Percentiles rank a stretch among this genome's conserved stretches.
phyloP scores from a whole-genome alignment of 2,797 vertebrate genomes.

The Sylvia borin region DNA sequence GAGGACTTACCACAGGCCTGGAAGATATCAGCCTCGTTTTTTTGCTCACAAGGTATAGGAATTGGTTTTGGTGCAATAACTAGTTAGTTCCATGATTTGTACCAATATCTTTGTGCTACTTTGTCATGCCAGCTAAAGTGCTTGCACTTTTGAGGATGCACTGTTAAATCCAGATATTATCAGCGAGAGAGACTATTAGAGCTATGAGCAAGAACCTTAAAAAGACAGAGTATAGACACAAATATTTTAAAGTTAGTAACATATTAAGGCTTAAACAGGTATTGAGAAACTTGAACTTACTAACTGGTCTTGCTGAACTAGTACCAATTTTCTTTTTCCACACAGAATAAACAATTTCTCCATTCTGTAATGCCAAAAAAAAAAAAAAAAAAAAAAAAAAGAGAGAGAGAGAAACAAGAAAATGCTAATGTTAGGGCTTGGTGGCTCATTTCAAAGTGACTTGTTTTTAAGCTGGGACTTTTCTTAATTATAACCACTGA shows the following conservation, averaged over 20 bases:
- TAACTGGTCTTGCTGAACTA: constrained; percentile 75
- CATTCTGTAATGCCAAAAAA: constrained; percentile 81
- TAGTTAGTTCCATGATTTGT: neutral
- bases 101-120: neutral
- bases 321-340: constrained; percentile 87
- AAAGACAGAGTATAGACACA: neutral
- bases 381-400: constrained; percentile 39
- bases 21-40: neutral
- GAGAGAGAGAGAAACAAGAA: too few species aligned
- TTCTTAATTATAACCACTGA: neutral
- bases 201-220: neutral
- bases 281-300: constrained; percentile 76
- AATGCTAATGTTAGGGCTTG: neutral
- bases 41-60: neutral
- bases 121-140: neutral
- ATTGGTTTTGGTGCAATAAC: neutral
- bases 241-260: neutral
- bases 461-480: neutral
- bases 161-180: neutral
- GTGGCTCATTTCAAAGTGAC: neutral
- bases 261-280: neutral
- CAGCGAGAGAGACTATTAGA: neutral
- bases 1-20: neutral
- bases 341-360: constrained; percentile 88
- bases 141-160: neutral